Percentiles rank a stretch among this genome's conserved stretches.
Conservation (phyloP, 2,113 vertebrate species). For the Fulmarus glacialis region DNA sequence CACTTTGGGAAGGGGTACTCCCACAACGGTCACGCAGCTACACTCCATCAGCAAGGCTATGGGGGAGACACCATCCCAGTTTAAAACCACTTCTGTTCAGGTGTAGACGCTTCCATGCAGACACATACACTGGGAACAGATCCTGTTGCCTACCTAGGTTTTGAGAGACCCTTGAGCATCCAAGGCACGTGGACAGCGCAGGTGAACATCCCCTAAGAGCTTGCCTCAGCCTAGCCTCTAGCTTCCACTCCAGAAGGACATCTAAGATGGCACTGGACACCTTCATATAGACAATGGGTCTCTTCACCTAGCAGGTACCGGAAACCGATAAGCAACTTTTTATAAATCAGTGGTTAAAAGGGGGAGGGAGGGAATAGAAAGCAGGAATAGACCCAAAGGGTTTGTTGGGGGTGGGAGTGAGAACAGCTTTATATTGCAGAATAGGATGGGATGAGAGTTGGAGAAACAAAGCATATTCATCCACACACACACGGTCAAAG, state of each 20-base stretch:
- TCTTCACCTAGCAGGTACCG: neutral
- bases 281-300: neutral
- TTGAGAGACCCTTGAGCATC: neutral
- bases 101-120: neutral
- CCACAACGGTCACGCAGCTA: neutral
- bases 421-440: neutral
- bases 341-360: neutral
- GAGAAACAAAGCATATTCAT: neutral
- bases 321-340: neutral
- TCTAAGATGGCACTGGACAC: neutral
- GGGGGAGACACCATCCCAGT: neutral
- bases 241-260: neutral
- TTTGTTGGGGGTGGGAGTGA: neutral
- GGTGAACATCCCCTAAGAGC: neutral
- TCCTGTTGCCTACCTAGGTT: neutral
- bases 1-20: neutral
- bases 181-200: neutral
- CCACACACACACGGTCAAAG: neutral
- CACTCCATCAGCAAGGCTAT: neutral
- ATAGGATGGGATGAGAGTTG: neutral
- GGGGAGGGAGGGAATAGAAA: neutral
- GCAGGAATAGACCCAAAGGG: neutral
- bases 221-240: neutral
- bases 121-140: neutral
- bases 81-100: neutral